Evolutionary conservation across 2,797 vertebrate species (phyloP), one percentile per base, ranked within the genome.

Genomic region (Yasuhikotakia modesta): DNA sequence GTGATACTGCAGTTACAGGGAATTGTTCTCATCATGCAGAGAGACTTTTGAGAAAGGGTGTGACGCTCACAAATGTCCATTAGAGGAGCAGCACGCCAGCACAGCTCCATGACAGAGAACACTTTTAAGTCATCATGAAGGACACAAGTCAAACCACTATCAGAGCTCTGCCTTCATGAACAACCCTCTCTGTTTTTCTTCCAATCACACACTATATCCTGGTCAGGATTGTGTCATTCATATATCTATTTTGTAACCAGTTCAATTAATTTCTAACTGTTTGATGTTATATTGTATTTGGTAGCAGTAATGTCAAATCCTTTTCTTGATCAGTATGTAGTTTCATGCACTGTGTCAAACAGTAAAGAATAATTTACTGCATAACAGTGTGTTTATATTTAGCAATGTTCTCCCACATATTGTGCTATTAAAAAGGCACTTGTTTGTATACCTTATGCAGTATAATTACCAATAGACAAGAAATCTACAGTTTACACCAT

Each of bases 1-100:
- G 21, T 61, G 58, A 77, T 50, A 46, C 57, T 52, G 39, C 19
- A 60, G 50, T 53, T 84, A 68, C 70, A 58, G n/a, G 19, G 48
- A 75, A 13, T 80, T 48, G 21, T 75, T 75, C n/a, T 68, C 57
- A 69, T 69, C 70, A 68, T 43, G 13, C 27, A 57, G 39, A 55
- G 63, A 17, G 45, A 67, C 22, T 83, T 82, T 89, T 79, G 81
- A 67, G n/a, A n/a, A n/a, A n/a, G 84, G 82, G 65, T 67, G 57
- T 27, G 80, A 81, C 66, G 76, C 89, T 87, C 84, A 86, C 89
- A 90, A 86, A 91, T 88, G 86, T 86, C 89, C 87, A 90, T 92
- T 92, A 91, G 87, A 87, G 81, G 80, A 78, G 83, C 83, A 87
- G 87, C 88, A 85, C 16, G 64, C 17, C 17, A 50, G 24, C 46